Conservation (phyloP, 2,113 vertebrate genomes). For the Phaethornis superciliosus region DNA sequence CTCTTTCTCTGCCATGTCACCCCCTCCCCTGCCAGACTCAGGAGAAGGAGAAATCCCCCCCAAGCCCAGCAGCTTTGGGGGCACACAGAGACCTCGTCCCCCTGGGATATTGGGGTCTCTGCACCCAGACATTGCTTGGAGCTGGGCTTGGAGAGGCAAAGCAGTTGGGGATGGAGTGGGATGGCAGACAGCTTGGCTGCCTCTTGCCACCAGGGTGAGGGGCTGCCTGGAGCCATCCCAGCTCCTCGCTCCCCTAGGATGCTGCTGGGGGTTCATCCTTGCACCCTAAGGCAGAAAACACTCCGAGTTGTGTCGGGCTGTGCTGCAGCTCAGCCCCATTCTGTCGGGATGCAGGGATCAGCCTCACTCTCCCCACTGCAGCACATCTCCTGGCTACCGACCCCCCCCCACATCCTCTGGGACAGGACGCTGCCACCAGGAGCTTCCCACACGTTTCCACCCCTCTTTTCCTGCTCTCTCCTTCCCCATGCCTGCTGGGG, state of each 20-base stretch:
- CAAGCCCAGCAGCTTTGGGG: not conserved
- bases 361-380: accelerated
- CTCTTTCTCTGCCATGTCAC: not conserved
- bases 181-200: not conserved
- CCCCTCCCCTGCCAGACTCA: not conserved
- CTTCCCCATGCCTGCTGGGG: accelerated
- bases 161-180: accelerated
- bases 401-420: not conserved
- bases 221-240: not conserved
- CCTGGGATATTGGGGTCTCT: not conserved
- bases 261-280: not conserved
- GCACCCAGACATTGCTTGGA: not conserved
- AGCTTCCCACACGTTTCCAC: not conserved
- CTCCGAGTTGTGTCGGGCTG: not conserved
- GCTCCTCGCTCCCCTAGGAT: not conserved
- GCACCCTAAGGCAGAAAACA: not conserved
- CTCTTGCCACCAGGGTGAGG: accelerated
- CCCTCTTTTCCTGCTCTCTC: not conserved
- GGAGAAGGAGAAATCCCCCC: not conserved
- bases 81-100: accelerated
- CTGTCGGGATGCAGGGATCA: accelerated
- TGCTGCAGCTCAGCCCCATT: not conserved
- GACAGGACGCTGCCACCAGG: not conserved
- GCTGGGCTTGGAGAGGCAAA: not conserved
- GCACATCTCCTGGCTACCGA: not conserved